Evolutionary conservation across 2,797 vertebrate genomes (phyloP).

Genomic region (Alectoris magna): DNA sequence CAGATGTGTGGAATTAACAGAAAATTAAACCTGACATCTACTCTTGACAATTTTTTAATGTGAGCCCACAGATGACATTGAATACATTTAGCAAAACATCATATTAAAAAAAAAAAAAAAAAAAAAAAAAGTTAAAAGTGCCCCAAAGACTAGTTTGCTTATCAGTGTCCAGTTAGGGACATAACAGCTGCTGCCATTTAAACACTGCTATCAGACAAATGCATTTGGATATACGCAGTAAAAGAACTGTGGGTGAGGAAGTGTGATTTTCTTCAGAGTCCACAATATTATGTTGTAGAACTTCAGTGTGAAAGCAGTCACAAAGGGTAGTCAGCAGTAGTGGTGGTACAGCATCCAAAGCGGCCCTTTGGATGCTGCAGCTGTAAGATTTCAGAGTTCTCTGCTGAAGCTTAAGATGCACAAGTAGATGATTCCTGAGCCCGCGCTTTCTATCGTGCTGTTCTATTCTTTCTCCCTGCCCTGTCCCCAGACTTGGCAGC

Average conservation of each 20-base stretch:
- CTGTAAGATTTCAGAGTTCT: background rate
- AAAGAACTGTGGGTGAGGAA: background rate
- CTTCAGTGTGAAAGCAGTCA: background rate
- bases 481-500: background rate
- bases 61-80: background rate
- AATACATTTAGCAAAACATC: background rate
- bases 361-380: background rate
- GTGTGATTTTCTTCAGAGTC: background rate
- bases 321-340: background rate
- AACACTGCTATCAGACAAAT: background rate
- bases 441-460: rapidly evolving
- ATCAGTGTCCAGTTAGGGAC: background rate
- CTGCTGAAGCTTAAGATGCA: background rate
- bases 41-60: background rate
- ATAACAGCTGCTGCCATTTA: background rate
- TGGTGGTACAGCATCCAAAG: rapidly evolving
- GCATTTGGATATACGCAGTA: background rate
- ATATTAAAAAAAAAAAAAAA: background rate
- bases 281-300: background rate
- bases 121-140: background rate
- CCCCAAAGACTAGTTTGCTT: background rate
- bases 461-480: background rate
- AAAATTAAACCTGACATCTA: conserved; percentile 54
- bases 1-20: conserved; percentile 45
- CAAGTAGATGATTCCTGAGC: background rate